A percentile compares a stretch with the other conserved stretches of the same genome.
Evolutionary conservation across 2,113 vertebrate genomes (phyloP).

Genomic region (Eulacestoma nigropectus): DNA sequence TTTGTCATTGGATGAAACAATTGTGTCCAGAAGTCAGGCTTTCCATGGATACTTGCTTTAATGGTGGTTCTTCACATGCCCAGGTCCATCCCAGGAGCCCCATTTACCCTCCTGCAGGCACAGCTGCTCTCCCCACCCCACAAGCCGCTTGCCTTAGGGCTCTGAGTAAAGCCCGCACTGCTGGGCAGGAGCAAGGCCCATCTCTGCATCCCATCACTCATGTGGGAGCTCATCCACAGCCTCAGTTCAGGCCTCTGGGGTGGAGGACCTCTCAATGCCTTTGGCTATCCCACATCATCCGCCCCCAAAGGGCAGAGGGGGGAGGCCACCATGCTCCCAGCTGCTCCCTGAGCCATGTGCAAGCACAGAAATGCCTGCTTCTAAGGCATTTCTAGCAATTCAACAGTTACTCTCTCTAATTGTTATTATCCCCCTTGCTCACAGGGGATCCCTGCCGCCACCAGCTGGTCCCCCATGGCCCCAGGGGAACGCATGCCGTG

Average conservation of each 20-base stretch:
- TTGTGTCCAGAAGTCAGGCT: background rate
- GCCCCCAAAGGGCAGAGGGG: background rate
- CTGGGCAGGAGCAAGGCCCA: background rate
- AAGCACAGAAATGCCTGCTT: background rate
- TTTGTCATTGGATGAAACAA: background rate
- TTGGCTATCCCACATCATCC: background rate
- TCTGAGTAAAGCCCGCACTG: background rate
- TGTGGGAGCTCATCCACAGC: background rate
- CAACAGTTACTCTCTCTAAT: background rate
- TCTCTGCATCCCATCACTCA: fast-evolving
- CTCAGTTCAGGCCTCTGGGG: background rate
- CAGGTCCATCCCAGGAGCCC: background rate
- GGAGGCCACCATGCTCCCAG: background rate
- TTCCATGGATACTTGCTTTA: background rate
- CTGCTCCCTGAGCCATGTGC: background rate
- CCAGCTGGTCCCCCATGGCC: fast-evolving
- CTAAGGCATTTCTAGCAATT: background rate
- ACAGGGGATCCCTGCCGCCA: background rate
- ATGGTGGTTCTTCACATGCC: background rate
- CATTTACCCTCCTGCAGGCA: background rate
- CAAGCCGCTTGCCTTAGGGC: fast-evolving
- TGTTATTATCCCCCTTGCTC: background rate
- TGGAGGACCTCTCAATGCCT: background rate
- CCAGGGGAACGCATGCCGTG: fast-evolving
- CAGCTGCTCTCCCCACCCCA: background rate